phyloP scores from a whole-genome alignment of 2,888 invertebrate genomes.

The Habroteleia sp. region DNA sequence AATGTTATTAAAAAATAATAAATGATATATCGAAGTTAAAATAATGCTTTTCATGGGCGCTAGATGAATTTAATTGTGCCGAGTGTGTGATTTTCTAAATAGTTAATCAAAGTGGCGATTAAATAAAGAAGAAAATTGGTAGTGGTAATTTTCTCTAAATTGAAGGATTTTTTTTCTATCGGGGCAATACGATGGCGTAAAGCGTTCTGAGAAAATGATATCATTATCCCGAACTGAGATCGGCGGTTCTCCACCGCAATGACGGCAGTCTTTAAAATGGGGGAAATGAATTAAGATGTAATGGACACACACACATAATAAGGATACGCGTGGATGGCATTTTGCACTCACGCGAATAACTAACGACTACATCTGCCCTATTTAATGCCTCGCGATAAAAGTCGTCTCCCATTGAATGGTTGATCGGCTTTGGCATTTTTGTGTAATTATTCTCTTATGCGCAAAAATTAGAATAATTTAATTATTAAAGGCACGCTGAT shows the following conservation, averaged over 20 bases:
- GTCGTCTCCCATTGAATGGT: conserved; percentile 27
- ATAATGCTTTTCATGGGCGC: no score
- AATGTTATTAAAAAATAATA: no score
- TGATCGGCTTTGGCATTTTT: conserved; percentile 26
- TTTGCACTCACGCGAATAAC: conserved; percentile 70
- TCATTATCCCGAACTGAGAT: conserved; percentile 67
- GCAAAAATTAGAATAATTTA: conserved; percentile 43
- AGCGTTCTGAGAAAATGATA: conserved; percentile 70
- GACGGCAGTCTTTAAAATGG: conserved; percentile 69
- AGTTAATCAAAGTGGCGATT: conserved; percentile 32
- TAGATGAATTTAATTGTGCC: conserved; percentile 17
- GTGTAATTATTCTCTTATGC: conserved; percentile 10
- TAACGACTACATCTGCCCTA: conserved; percentile 70
- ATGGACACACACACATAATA: conserved; percentile 74
- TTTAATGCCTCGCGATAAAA: conserved; percentile 66
- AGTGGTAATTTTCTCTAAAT: conserved; percentile 46
- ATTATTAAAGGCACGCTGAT: conserved; percentile 37
- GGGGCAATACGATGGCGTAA: conserved; percentile 60
- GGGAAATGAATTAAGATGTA: conserved; percentile 75
- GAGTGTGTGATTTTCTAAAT: conserved; percentile 23
- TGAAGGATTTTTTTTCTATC: conserved; percentile 25
- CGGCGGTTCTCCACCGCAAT: conserved; percentile 35
- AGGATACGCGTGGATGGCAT: conserved; percentile 71
- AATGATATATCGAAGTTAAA: no score
- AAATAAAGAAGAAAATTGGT: conserved; percentile 44